Conservation (phyloP, 2,113 vertebrate genomes). For the Oryzias javanicus region DNA sequence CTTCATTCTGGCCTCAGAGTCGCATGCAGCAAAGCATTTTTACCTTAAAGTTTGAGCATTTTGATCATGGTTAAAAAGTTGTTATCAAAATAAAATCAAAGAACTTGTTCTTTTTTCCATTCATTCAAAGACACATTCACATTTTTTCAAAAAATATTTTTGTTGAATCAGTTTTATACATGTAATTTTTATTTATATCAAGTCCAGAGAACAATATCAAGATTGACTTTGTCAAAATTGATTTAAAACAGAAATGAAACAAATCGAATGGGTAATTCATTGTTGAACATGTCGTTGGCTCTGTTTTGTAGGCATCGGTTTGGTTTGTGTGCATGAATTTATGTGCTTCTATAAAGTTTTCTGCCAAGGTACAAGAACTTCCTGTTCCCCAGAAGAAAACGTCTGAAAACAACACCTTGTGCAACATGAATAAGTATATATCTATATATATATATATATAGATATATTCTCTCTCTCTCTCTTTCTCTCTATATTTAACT, state of each 20-base stretch:
- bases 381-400: slow-evolving; percentile 52
- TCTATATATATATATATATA: slow-evolving; percentile 43
- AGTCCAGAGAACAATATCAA: slow-evolving; percentile 74
- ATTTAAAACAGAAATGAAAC: slow-evolving; percentile 57
- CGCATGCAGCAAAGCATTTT: neutral
- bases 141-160: neutral
- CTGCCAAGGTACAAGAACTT: slow-evolving; percentile 28
- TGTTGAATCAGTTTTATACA: slow-evolving; percentile 48
- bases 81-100: neutral
- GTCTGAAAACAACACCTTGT: slow-evolving; percentile 67
- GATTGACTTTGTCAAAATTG: slow-evolving; percentile 73
- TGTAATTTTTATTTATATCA: slow-evolving; percentile 72
- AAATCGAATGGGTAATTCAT: slow-evolving; percentile 50
- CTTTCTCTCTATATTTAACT: slow-evolving; percentile 38
- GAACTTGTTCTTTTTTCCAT: neutral
- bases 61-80: slow-evolving; percentile 2
- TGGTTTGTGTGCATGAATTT: slow-evolving; percentile 20
- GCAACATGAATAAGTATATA: slow-evolving; percentile 63
- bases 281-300: slow-evolving; percentile 39
- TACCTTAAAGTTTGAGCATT: slow-evolving; percentile 22
- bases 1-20: neutral
- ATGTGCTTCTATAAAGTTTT: slow-evolving; percentile 35
- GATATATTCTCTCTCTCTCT: neutral
- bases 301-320: slow-evolving; percentile 49
- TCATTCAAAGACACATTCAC: neutral